phyloP scores from a whole-genome alignment of 2,113 vertebrate genomes.

The Eulemur rufifrons region DNA sequence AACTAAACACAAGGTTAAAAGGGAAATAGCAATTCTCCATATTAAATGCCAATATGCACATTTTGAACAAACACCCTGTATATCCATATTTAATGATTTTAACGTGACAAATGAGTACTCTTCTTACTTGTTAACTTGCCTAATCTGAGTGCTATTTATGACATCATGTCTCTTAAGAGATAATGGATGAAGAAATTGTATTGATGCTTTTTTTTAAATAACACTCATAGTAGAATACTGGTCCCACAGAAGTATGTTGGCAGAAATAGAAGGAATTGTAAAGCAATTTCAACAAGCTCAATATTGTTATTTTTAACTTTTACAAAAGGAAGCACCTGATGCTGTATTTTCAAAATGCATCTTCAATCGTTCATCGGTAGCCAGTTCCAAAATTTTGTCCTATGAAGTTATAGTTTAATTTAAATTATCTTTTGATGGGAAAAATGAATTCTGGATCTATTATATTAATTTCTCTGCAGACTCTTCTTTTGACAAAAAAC shows the following conservation, averaged over 20 bases:
- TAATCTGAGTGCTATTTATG: background rate
- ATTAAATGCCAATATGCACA: background rate
- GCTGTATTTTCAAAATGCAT: background rate
- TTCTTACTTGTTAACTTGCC: background rate
- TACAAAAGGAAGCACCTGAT: background rate
- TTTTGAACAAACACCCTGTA: background rate
- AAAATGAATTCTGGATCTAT: background rate
- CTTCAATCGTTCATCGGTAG: background rate
- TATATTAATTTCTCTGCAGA: background rate
- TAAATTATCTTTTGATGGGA: background rate
- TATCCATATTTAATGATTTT: background rate
- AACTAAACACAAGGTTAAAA: background rate
- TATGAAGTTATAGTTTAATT: background rate
- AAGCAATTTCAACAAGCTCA: background rate
- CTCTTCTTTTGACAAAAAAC: background rate
- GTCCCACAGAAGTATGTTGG: background rate
- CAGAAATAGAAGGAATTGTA: slow-evolving; percentile 1
- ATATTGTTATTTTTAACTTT: background rate
- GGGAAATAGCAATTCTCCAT: background rate
- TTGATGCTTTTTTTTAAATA: background rate
- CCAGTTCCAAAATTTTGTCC: background rate
- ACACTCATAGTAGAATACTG: background rate
- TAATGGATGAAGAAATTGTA: background rate
- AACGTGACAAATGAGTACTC: background rate
- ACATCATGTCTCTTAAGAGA: background rate